phyloP scores from a whole-genome alignment of 2,888 invertebrate genomes.

The Standfussiana lucernea region DNA sequence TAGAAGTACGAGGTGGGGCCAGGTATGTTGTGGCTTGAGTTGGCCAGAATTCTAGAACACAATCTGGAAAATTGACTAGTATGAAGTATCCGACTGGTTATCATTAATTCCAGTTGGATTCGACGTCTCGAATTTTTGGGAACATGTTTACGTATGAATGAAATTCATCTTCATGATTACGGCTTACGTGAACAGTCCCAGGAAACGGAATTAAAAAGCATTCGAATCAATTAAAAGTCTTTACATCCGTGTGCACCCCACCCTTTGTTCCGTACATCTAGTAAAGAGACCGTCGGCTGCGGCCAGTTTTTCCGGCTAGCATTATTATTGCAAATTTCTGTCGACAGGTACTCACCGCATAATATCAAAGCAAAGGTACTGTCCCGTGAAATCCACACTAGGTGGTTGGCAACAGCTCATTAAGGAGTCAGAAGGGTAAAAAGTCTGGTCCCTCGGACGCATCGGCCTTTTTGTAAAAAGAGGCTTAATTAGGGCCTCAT shows the following conservation, averaged over 20 bases:
- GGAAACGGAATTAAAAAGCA: constrained; percentile 25
- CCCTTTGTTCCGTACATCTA: constrained; percentile 8
- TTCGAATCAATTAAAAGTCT: constrained; percentile 28
- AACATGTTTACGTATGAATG: neutral
- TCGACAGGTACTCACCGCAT: constrained; percentile 75
- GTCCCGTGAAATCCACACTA: constrained; percentile 84
- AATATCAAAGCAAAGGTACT: constrained; percentile 83
- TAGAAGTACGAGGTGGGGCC: constrained; percentile 33
- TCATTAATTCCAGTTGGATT: neutral
- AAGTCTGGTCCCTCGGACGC: constrained; percentile 82
- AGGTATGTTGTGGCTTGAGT: constrained; percentile 15
- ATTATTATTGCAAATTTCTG: constrained; percentile 76
- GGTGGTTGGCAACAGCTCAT: constrained; percentile 87
- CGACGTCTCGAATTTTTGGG: neutral
- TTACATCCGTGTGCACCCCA: constrained; percentile 7
- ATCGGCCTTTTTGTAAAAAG: constrained; percentile 88
- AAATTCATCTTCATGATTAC: neutral
- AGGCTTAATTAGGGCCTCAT: constrained; percentile 90
- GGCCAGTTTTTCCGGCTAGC: constrained; percentile 55
- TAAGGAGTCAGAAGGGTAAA: constrained; percentile 89
- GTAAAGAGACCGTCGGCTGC: constrained; percentile 37
- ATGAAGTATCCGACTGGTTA: neutral
- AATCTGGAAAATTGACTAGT: neutral
- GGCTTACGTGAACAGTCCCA: neutral
- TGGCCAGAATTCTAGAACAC: neutral